A percentile compares a stretch with the other conserved stretches of the same genome.
These are phyloP conservation scores for Dallia pectoralis DNA, from an alignment of 2,797 vertebrate genomes.

Conservation along the genomic window DNA sequence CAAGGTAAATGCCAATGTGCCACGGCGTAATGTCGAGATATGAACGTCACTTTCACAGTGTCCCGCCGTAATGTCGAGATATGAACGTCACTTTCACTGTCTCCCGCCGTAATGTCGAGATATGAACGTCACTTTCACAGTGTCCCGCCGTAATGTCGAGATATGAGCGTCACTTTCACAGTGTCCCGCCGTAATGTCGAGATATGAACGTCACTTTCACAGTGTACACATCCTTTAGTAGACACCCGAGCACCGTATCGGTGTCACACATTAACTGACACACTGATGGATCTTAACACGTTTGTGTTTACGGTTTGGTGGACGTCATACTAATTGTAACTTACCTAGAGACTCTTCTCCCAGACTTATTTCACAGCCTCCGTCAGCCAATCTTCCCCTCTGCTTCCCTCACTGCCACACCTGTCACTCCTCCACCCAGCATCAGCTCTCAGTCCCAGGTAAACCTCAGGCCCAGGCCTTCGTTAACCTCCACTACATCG, in stretches of 20 bases:
- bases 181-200: neutral
- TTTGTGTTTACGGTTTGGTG: constrained; percentile 42
- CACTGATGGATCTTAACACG: constrained; percentile 53
- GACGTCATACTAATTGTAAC: constrained; percentile 56
- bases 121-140: constrained; percentile 23
- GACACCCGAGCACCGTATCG: constrained; percentile 35
- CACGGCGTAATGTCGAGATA: neutral
- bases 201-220: constrained; percentile 26
- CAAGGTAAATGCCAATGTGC: constrained; percentile 79
- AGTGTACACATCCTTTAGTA: constrained; percentile 50
- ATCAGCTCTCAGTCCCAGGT: constrained; percentile 89
- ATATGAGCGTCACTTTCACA: constrained; percentile 23
- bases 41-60: constrained; percentile 24
- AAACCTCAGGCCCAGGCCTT: constrained; percentile 50
- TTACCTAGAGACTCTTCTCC: constrained; percentile 73
- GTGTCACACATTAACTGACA: constrained; percentile 44
- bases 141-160: neutral
- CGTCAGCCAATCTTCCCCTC: constrained; percentile 75
- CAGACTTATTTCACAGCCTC: constrained; percentile 92
- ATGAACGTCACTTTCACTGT: constrained; percentile 16
- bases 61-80: neutral
- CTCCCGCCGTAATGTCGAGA: neutral
- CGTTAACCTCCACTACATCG: constrained; percentile 31
- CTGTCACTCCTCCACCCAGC: constrained; percentile 77
- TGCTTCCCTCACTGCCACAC: constrained; percentile 73